Conservation (phyloP, 1,140 invertebrate genomes). For the Drosophila sturtevanti region DNA sequence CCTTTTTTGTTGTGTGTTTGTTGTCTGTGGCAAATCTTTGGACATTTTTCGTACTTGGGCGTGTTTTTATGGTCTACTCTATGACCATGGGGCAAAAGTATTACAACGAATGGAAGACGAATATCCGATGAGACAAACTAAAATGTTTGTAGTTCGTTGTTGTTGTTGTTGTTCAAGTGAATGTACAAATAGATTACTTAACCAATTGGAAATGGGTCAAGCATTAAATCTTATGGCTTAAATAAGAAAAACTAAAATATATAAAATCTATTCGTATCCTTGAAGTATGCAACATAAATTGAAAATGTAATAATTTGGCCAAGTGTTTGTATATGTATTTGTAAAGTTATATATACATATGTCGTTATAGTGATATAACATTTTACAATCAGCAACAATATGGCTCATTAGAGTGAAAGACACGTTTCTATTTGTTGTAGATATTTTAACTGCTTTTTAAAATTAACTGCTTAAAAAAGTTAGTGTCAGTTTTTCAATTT, state of each 20-base stretch:
- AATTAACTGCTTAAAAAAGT: slow-evolving; percentile 21
- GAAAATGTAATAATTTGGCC: background rate
- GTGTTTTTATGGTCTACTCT: slow-evolving; percentile 45
- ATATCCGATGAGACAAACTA: background rate
- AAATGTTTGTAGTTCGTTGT: background rate
- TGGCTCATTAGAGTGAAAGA: background rate
- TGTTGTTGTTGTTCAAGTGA: too few species aligned
- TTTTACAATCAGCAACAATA: background rate
- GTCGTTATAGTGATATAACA: too few species aligned
- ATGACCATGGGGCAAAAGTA: background rate
- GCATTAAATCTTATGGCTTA: too few species aligned
- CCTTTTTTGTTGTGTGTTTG: slow-evolving; percentile 10
- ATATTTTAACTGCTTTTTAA: background rate
- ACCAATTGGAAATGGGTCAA: too few species aligned
- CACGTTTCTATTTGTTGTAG: background rate
- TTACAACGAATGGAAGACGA: background rate
- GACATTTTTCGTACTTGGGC: slow-evolving; percentile 47
- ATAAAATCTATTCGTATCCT: too few species aligned
- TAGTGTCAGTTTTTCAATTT: slow-evolving; percentile 51
- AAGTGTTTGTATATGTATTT: too few species aligned
- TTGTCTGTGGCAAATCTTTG: slow-evolving; percentile 62
- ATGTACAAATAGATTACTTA: too few species aligned
- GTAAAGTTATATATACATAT: too few species aligned
- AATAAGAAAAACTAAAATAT: too few species aligned
- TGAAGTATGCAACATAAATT: background rate